These are phyloP conservation scores for Ophioninae sp. DNA, from an alignment of 2,888 invertebrate genomes.

Conservation along the genomic window DNA sequence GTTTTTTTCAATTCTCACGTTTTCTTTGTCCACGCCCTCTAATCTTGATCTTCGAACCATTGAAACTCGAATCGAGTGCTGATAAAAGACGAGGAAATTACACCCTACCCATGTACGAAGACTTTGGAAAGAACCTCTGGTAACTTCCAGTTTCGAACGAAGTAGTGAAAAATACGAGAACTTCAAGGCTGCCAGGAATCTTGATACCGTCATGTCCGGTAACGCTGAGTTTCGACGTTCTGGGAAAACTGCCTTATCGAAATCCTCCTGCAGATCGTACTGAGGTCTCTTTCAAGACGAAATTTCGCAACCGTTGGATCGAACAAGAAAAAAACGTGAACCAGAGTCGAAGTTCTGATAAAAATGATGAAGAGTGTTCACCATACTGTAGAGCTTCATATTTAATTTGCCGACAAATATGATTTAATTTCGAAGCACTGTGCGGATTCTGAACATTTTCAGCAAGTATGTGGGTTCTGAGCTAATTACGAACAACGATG, in stretches of 20 bases:
- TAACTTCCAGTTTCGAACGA: background rate
- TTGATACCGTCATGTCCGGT: slow-evolving; percentile 8
- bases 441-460: no score
- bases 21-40: background rate
- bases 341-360: background rate
- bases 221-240: background rate
- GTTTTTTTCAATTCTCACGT: background rate
- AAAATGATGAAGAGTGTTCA: background rate
- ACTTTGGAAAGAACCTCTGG: slow-evolving; percentile 12
- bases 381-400: no score
- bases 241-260: background rate
- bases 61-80: slow-evolving; percentile 8
- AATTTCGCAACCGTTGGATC: background rate
- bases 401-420: no score
- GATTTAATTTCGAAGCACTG: no score
- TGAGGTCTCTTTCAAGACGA: background rate
- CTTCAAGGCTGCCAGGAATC: slow-evolving; percentile 4
- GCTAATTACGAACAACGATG: no score
- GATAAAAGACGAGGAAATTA: background rate
- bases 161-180: background rate
- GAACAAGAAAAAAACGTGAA: background rate
- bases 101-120: background rate
- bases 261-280: background rate
- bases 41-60: background rate
- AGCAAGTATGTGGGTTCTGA: no score